Conservation (phyloP, 2,797 vertebrate species). For the Hypotaenidia okinawae region DNA sequence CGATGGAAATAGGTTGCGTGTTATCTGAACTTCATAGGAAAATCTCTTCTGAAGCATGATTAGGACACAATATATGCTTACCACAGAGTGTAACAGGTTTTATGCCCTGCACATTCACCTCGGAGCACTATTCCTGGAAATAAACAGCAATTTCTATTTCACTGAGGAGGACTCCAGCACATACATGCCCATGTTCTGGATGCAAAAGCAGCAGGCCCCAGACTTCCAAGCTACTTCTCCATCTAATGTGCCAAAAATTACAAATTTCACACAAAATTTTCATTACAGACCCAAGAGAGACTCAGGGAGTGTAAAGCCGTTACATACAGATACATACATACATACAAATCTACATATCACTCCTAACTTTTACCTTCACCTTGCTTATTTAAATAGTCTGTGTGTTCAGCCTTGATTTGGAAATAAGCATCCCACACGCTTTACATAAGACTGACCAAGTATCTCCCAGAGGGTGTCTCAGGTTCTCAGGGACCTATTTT, state of each 20-base stretch:
- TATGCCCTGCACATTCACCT: neutral
- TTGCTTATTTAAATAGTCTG: neutral
- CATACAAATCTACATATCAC: neutral
- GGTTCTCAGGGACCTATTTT: neutral
- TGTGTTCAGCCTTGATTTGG: neutral
- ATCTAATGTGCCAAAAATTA: neutral
- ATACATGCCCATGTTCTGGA: neutral
- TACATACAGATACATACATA: neutral
- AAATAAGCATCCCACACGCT: neutral
- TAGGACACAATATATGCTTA: accelerated
- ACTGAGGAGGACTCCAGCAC: neutral
- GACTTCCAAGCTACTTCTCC: neutral
- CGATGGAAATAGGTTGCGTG: neutral
- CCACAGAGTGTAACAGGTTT: neutral
- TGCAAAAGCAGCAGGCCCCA: neutral
- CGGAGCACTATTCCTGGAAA: neutral
- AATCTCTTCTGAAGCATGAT: neutral
- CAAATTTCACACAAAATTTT: neutral
- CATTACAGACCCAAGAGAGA: neutral
- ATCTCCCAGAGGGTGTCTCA: neutral
- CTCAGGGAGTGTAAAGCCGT: neutral
- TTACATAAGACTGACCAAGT: neutral
- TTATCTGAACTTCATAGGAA: neutral
- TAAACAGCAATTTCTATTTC: neutral
- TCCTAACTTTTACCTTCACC: neutral